A percentile compares a stretch with the other conserved stretches of the same genome.
phyloP scores from a whole-genome alignment of 2,888 invertebrate genomes.

The Trachelus iudaicus region DNA sequence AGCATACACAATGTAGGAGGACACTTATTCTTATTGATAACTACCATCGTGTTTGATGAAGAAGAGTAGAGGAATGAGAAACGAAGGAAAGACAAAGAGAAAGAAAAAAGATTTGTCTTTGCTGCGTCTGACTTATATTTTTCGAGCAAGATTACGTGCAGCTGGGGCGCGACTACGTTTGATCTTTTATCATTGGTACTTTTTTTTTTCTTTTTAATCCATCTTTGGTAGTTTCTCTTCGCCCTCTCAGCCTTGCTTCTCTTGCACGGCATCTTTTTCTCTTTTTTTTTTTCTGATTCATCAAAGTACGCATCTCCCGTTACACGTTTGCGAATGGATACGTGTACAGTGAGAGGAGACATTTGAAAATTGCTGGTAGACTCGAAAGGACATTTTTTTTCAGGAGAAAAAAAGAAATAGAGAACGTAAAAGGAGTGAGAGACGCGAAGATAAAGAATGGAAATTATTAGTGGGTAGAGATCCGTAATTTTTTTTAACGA shows the following conservation, averaged over 20 bases:
- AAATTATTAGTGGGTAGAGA: not conserved
- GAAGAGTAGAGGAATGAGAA: slow-evolving; percentile 30
- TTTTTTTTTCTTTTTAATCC: too few species aligned
- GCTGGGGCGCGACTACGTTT: slow-evolving; percentile 33
- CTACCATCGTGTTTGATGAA: slow-evolving; percentile 52
- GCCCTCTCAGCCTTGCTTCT: not conserved
- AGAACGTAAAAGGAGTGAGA: not conserved
- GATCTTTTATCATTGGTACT: not conserved
- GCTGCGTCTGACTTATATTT: slow-evolving; percentile 58
- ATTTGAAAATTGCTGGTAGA: not conserved
- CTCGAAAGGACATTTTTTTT: not conserved
- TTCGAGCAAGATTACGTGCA: slow-evolving; percentile 43
- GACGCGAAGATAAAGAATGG: not conserved
- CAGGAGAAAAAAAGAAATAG: not conserved
- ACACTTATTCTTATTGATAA: slow-evolving; percentile 54
- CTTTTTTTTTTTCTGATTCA: not conserved
- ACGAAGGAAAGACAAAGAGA: slow-evolving; percentile 16
- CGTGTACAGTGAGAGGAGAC: not conserved
- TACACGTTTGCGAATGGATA: not conserved
- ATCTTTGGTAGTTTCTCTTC: too few species aligned
- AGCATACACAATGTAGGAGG: slow-evolving; percentile 49
- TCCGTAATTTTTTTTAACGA: not conserved
- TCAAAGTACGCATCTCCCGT: not conserved
- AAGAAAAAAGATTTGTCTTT: slow-evolving; percentile 49
- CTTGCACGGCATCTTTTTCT: not conserved